Base-by-base conservation (phyloP, 2,888 invertebrate species). In the Sarcophaga carnaria region DNA sequence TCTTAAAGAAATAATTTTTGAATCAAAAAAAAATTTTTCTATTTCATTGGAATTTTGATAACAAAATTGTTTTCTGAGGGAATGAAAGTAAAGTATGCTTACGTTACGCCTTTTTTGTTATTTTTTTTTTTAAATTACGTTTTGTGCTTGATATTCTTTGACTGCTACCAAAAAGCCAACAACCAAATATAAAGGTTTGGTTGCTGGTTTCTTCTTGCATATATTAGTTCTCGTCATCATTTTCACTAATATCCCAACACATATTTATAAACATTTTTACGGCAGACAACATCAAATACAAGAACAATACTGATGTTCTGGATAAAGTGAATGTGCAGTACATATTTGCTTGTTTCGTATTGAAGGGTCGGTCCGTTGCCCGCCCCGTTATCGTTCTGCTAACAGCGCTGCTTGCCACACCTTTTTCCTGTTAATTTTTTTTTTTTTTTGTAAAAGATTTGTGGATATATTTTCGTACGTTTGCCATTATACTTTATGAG, bases 381-480 rank as follows among this genome's bases (percentile, higher is more conserved):
- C 12, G 54, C 54, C 54, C 14, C 54, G 17, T 14, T 54, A 4
- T 54, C 54, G 14, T 62, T 67, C 67, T 80, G 67, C 49, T 72
- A 47, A 67, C 85, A 64, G 84, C 82, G 82, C 80, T 83, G 85
- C 78, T 80, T 77, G 85, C 88, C 88, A 88, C 88, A 85, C 88
- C 88, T 71, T 80, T 80, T 82, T 79, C 37, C 54, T 78, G 70
- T 63, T 63, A 22, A 20, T 22, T 62, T 60, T 25, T 22, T 12
- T 14, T 59, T 59, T 10, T 71, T 74, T 74, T 45, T 45, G 60
- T 20, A 22, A 12, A 14, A 62, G 10, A 62, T 72, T 62, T 45
- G 12, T 22, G 2, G 20, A 11, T 20, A 67, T 67, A 67, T 64
- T 20, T 78, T 54, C 3, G 22, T 62, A 54, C 11, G 59, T 71